A percentile compares a stretch with the other conserved stretches of the same genome.
These are phyloP conservation scores for Gastrophryne carolinensis DNA, from an alignment of 2,797 vertebrate species.

Conservation along the genomic window DNA sequence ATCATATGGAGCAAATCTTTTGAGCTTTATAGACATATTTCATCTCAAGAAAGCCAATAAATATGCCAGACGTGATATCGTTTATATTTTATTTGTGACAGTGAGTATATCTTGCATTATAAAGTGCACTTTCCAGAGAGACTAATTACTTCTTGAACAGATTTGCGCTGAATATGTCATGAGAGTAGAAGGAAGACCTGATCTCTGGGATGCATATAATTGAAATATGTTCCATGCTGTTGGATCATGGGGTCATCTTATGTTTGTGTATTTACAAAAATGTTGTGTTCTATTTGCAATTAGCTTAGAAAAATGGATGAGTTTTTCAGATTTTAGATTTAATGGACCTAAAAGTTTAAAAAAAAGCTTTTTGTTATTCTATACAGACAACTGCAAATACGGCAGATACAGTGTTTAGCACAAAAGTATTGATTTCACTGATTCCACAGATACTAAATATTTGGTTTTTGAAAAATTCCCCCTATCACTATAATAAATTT, in stretches of 20 bases:
- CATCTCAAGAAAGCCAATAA: constrained; percentile 5
- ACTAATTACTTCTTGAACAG: background rate
- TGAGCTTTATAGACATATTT: background rate
- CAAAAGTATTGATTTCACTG: too few species aligned
- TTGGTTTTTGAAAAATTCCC: too few species aligned
- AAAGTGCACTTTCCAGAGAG: background rate
- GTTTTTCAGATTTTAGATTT: too few species aligned
- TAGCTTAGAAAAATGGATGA: too few species aligned
- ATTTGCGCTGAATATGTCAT: background rate
- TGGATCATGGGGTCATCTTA: background rate
- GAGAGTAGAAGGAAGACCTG: background rate
- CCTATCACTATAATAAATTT: too few species aligned
- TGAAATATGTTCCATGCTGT: background rate
- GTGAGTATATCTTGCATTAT: background rate
- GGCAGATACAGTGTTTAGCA: too few species aligned
- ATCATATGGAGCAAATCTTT: constrained; percentile 3
- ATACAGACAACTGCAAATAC: too few species aligned
- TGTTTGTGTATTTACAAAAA: background rate
- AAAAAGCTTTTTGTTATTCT: too few species aligned
- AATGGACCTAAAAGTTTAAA: too few species aligned
- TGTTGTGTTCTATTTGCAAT: too few species aligned
- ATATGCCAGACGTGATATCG: constrained; percentile 2
- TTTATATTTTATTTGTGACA: constrained; percentile 1
- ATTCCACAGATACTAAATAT: too few species aligned
- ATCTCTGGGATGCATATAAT: background rate